Base-by-base conservation (phyloP, 2,888 invertebrate species). In the Drosophila prolongata region DNA sequence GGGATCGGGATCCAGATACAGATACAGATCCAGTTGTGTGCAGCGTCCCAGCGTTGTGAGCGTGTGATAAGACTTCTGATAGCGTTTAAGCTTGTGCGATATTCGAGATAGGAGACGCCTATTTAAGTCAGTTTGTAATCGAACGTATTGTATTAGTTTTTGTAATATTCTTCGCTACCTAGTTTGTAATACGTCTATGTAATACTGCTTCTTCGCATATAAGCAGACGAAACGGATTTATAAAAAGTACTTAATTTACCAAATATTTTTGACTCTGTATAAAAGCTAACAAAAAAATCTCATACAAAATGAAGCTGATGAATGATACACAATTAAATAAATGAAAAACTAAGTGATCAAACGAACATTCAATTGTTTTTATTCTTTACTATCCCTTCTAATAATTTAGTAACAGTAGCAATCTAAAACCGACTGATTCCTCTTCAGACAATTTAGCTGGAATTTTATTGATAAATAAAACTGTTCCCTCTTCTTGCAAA, bases 161-260 rank as follows among this genome's bases (percentile, higher is more conserved):
- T 77, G 60, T 81, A 85, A 78, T 81, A 76, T 65, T 80, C 67
- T 75, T 78, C 81, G 84, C 85, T 87, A 87, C 66, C 69, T 82
- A 82, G 83, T 75, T 87, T 74, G 58, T 79, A 75, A 49, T 53
- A 76, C 43, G 19, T 49, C 50, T 61, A 70, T 61, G 35, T 70
- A 54, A 59, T 68, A 53, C 77, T 77, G 80, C 83, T 78, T 84
- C 68, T 61, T 71, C 65, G 75, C 62, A 75, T 19, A 79, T 19
- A 79, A 86, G 81, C 87, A 83, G 46, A 62, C 72, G 65, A 88
- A 88, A 79, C 81, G 77, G 87, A 87, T 86, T 85, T 88, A 88
- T 86, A 86, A 86, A 86, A 86, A 86, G 85, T 86, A 86, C 85
- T 80, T 86, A 86, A 77, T 88, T 86, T 86, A 86, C 89, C 89